A percentile compares a stretch with the other conserved stretches of the same genome.
Evolutionary conservation across 2,888 invertebrate genomes (phyloP).

Genomic region (Caenorhabditis afra): DNA sequence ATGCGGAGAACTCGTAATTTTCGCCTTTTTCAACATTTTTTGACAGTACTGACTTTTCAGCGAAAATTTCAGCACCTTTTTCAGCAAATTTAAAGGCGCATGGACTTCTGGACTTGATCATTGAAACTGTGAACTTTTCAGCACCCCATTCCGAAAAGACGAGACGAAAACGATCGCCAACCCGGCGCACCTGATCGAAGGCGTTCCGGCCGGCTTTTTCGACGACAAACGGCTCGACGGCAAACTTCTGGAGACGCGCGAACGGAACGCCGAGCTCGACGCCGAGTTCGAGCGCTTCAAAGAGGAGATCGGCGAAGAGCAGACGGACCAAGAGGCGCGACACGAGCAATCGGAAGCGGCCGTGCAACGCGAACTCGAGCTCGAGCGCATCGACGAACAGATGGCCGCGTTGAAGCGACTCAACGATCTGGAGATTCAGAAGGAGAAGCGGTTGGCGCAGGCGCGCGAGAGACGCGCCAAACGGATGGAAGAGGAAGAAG

Average conservation of each 20-base stretch:
- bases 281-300: conserved; percentile 54
- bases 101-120: too few species aligned
- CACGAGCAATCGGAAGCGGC: conserved; percentile 60
- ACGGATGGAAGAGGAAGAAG: conserved; percentile 24
- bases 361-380: conserved; percentile 57
- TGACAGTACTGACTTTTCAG: too few species aligned
- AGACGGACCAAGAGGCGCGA: conserved; percentile 42
- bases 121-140: conserved; percentile 9
- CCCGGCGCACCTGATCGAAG: conserved; percentile 60
- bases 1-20: too few species aligned
- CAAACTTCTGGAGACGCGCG: conserved; percentile 55
- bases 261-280: conserved; percentile 50
- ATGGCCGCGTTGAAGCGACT: conserved; percentile 64
- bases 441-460: conserved; percentile 60
- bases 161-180: conserved; percentile 1
- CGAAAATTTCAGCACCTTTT: too few species aligned
- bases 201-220: conserved; percentile 71
- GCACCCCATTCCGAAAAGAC: conserved; percentile 45
- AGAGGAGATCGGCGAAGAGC: conserved; percentile 60
- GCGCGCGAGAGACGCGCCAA: conserved; percentile 33
- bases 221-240: conserved; percentile 70
- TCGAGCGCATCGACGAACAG: conserved; percentile 70
- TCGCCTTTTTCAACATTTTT: too few species aligned
- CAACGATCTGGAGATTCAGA: conserved; percentile 69
- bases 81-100: too few species aligned